A percentile compares a stretch with the other conserved stretches of the same genome.
Evolutionary conservation across 2,888 invertebrate species (phyloP).

Genomic region (Empis stercorea): DNA sequence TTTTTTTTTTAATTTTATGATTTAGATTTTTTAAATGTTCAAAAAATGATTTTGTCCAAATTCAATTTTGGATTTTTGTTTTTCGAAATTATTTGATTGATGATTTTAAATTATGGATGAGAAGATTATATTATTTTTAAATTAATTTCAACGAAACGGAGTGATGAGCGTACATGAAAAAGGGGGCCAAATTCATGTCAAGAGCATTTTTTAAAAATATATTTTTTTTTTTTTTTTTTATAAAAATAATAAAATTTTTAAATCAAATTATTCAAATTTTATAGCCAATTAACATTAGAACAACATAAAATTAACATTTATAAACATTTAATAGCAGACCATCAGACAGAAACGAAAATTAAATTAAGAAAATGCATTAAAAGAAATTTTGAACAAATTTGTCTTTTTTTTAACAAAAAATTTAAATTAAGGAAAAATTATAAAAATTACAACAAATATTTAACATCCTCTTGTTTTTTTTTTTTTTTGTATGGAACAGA

Average conservation of each 20-base stretch:
- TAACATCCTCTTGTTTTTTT: too few relatives aligned
- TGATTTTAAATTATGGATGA: constrained; percentile 5
- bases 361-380: not conserved
- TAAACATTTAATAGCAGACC: too few relatives aligned
- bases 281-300: not conserved
- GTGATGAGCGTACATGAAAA: constrained; percentile 5
- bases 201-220: constrained; percentile 6
- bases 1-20: constrained; percentile 11
- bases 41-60: constrained; percentile 8
- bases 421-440: too few relatives aligned
- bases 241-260: not conserved
- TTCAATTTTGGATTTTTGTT: constrained; percentile 6
- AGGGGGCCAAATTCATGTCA: constrained; percentile 13
- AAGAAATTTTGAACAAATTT: not conserved
- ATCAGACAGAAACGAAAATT: too few relatives aligned
- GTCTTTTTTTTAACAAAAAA: not conserved
- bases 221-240: not conserved
- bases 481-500: too few relatives aligned
- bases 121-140: constrained; percentile 2
- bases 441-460: too few relatives aligned
- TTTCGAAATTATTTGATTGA: not conserved
- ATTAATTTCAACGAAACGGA: constrained; percentile 8
- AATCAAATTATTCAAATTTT: too few relatives aligned
- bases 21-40: constrained; percentile 11
- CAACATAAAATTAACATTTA: too few relatives aligned